These are phyloP conservation scores for Carpatolechia fugitivella DNA, from an alignment of 2,888 invertebrate species.

Conservation along the genomic window DNA sequence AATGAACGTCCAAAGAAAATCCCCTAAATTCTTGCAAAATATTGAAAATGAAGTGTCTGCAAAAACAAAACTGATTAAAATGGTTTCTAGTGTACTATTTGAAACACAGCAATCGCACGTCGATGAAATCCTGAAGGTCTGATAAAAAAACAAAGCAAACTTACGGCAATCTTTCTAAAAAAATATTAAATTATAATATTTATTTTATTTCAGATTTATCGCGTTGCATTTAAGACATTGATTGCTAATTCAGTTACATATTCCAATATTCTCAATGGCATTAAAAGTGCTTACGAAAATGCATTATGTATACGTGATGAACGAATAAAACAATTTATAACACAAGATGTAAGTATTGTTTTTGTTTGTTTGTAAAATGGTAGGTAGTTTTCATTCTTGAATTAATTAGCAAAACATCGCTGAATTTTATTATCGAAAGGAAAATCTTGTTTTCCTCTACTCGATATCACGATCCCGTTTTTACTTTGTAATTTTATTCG, in stretches of 20 bases:
- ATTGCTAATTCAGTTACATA: conserved; percentile 54
- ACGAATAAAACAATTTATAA: conserved; percentile 56
- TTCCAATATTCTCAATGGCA: conserved; percentile 50
- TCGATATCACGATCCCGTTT: no score
- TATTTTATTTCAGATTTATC: conserved; percentile 51
- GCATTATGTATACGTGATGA: conserved; percentile 57
- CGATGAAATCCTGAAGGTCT: conserved; percentile 56
- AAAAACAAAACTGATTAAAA: conserved; percentile 46
- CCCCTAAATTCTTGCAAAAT: conserved; percentile 56
- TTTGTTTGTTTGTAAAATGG: no score
- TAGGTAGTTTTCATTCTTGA: no score
- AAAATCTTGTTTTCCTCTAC: no score
- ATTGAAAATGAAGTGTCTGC: conserved; percentile 42
- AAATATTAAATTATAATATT: background rate
- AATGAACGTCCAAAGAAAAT: conserved; percentile 16
- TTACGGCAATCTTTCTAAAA: conserved; percentile 6
- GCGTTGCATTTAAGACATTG: conserved; percentile 53
- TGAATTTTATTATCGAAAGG: no score
- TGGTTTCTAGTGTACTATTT: conserved; percentile 43
- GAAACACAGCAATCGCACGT: conserved; percentile 50
- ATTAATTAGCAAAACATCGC: no score
- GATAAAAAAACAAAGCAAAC: no score
- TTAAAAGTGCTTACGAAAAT: conserved; percentile 63
- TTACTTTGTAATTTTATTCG: no score
- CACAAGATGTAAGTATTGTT: conserved; percentile 50